A percentile compares a stretch with the other conserved stretches of the same genome.
phyloP scores from a whole-genome alignment of 2,888 invertebrate genomes.

The Deilephila porcellus region DNA sequence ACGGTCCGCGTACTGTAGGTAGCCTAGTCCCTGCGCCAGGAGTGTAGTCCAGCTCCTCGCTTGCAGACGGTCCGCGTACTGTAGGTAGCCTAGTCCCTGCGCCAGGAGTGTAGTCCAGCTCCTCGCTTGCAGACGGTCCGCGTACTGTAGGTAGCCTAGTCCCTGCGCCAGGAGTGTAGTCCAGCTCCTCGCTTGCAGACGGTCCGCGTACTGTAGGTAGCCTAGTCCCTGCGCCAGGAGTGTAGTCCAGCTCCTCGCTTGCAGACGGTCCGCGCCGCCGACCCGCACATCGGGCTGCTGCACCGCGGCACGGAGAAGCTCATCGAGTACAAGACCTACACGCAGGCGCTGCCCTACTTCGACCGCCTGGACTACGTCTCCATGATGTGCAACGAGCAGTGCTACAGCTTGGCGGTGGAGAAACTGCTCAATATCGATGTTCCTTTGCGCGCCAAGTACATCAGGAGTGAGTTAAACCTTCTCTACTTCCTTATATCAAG shows the following conservation, averaged over 20 bases:
- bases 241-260: conserved; percentile 17
- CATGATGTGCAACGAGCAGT: conserved; percentile 99
- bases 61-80: conserved; percentile 87
- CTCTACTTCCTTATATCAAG: too few relatives aligned
- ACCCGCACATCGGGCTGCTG: conserved; percentile 98
- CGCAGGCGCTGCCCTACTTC: conserved; percentile 98
- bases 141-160: conserved; percentile 39
- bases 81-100: too few relatives aligned
- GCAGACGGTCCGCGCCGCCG: conserved; percentile 92
- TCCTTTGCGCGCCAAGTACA: conserved; percentile 97
- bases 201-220: conserved; percentile 81
- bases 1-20: conserved; percentile 85
- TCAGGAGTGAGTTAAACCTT: conserved; percentile 89
- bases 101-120: not conserved
- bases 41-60: not conserved
- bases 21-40: too few relatives aligned
- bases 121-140: conserved; percentile 87
- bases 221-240: too few relatives aligned
- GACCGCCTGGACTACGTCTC: conserved; percentile 99
- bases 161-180: too few relatives aligned
- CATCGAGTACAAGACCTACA: conserved; percentile 99
- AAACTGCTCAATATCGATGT: conserved; percentile 97
- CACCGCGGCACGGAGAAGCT: conserved; percentile 99
- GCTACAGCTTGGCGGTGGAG: conserved; percentile 97
- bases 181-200: conserved; percentile 76